Percentiles rank a stretch among this genome's conserved stretches.
phyloP scores from a whole-genome alignment of 2,113 vertebrate genomes.

The Aix galericulata region DNA sequence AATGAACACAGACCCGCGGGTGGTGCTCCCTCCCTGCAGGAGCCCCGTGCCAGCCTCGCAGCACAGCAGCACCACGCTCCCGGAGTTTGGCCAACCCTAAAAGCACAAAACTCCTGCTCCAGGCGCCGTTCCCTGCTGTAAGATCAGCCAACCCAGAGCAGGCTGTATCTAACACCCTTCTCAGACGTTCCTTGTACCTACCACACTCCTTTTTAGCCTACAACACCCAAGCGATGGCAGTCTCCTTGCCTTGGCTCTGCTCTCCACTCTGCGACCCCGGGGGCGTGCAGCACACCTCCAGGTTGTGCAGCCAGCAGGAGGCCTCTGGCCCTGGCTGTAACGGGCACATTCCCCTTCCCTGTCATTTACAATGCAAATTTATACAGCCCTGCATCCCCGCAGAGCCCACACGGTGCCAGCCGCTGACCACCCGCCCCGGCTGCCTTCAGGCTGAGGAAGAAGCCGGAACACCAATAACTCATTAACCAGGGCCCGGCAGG shows the following conservation, averaged over 20 bases:
- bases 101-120: background rate
- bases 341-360: rapidly evolving
- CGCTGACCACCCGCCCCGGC: rapidly evolving
- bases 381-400: rapidly evolving
- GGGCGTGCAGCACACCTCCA: rapidly evolving
- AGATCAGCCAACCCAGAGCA: background rate
- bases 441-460: background rate
- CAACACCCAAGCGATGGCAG: background rate
- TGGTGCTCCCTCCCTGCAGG: background rate
- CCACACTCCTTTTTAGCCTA: background rate
- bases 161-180: background rate
- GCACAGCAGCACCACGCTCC: no score
- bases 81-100: background rate
- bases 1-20: background rate
- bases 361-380: rapidly evolving
- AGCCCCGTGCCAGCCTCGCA: no score
- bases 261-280: no score
- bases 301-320: background rate
- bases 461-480: background rate
- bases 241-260: background rate
- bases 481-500: background rate
- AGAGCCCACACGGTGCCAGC: rapidly evolving
- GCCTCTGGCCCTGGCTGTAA: rapidly evolving
- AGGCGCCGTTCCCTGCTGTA: background rate
- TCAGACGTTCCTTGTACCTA: background rate